Conservation (phyloP, 2,888 invertebrate genomes). For the Liodrosophila aerea region DNA sequence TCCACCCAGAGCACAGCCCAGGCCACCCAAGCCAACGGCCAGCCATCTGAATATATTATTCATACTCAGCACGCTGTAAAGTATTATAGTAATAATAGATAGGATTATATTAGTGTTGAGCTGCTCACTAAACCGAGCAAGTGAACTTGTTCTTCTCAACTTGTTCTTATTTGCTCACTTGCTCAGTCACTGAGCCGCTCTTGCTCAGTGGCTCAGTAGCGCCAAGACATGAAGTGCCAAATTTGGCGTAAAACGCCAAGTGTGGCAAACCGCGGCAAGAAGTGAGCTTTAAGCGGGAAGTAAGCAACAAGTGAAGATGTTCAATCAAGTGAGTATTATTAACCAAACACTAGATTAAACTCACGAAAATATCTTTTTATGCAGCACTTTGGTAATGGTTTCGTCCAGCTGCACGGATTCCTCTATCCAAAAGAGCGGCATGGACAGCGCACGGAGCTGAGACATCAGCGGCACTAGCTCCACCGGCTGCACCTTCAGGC, state of each 20-base stretch:
- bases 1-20: constrained; percentile 39
- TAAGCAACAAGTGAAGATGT: too few species aligned
- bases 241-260: too few species aligned
- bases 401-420: constrained; percentile 84
- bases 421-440: constrained; percentile 91
- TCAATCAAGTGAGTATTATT: background rate
- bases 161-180: too few species aligned
- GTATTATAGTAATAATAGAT: too few species aligned
- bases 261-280: too few species aligned
- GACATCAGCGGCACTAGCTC: constrained; percentile 87
- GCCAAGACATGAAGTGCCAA: too few species aligned
- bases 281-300: too few species aligned
- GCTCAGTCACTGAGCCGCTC: too few species aligned
- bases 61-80: constrained; percentile 46
- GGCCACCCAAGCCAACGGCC: constrained; percentile 46
- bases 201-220: too few species aligned
- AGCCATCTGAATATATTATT: constrained; percentile 61
- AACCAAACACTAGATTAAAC: constrained; percentile 5
- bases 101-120: too few species aligned
- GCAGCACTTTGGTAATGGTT: constrained; percentile 49
- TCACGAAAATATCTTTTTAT: constrained; percentile 64
- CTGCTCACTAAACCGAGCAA: too few species aligned
- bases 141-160: too few species aligned
- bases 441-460: constrained; percentile 85
- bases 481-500: constrained; percentile 85